Base-by-base conservation (phyloP, 35 echinoderm and acorn worm genomes). In the Anneissia japonica region DNA sequence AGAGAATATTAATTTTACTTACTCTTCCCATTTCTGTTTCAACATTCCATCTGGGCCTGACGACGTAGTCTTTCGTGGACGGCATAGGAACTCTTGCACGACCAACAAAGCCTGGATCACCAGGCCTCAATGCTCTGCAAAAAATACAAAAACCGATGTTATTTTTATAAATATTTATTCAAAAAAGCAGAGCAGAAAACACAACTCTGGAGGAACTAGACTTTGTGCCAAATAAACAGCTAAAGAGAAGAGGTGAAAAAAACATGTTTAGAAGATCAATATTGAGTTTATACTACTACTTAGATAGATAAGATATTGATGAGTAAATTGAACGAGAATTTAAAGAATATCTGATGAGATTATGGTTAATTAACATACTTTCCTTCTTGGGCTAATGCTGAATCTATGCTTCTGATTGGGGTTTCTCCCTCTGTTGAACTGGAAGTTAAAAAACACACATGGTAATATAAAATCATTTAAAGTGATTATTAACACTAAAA, bases 51-150 rank as follows among this genome's bases (percentile, higher is more conserved):
- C 91, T 97, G 75, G 95, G 95, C 86, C 95, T 76, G 40, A 93
- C 91, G 11, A 93, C 84, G 36, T 97, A 97, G 38, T 97, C 95
- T 89, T 93, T 97, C 36, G 92, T 93, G 0, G 95, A 97, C 17
- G 95, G 95, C 77, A 93, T 90, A 16, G 95, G 95, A 51, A 97
- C 95, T 38, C 95, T 91, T 1, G 95, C 95, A 88, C 95, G 82
- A 12, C 91, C 95, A 14, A 97, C 83, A 88, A 92, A 97, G 1
- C 95, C 95, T 51, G 93, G 93, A 46, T 93, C 88, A 56, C 95
- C 95, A 37, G 95, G 95, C 73, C 89, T 90, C 35, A 97, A 86
- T 30, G 88, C 91, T 82, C 95, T 97, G 87, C 28, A 74, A 51
- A 21, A 84, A 35, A 51, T 31, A 87, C 40, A 90, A 7, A 87